Percentiles rank a stretch among this genome's conserved stretches.
Conservation (phyloP, 2,888 invertebrate genomes). For the Pandemis corylana region DNA sequence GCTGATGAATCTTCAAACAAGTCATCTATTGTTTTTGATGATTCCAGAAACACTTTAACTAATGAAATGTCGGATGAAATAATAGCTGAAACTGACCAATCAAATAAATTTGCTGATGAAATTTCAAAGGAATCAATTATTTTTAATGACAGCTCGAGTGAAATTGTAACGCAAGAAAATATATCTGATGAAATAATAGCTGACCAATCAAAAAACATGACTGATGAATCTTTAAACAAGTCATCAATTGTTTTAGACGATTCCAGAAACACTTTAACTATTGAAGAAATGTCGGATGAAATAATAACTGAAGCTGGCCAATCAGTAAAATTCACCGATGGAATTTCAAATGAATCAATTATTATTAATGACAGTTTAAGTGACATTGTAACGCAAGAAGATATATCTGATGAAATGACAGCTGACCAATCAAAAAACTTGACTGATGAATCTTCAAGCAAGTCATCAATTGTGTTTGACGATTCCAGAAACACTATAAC, state of each 20-base stretch:
- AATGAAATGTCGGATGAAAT: neutral
- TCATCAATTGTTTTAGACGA: neutral
- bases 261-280: neutral
- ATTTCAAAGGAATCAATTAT: neutral
- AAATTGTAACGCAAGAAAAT: neutral
- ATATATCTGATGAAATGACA: neutral
- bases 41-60: neutral
- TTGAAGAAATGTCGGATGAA: neutral
- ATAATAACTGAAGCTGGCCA: neutral
- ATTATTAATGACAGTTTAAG: neutral
- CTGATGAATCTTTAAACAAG: neutral
- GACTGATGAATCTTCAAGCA: neutral
- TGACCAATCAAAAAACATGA: neutral
- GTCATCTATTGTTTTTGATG: neutral
- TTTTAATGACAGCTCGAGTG: neutral
- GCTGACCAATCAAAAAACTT: neutral
- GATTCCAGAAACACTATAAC: neutral
- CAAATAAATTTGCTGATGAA: neutral
- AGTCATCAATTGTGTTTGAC: neutral
- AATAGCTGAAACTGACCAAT: neutral
- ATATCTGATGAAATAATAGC: constrained; percentile 1
- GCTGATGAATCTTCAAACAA: neutral
- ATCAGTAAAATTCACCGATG: neutral
- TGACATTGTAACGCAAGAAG: neutral
- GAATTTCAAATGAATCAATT: neutral